Evolutionary conservation across 2,797 vertebrate genomes (phyloP).

Genomic region (Chrosomus eos): DNA sequence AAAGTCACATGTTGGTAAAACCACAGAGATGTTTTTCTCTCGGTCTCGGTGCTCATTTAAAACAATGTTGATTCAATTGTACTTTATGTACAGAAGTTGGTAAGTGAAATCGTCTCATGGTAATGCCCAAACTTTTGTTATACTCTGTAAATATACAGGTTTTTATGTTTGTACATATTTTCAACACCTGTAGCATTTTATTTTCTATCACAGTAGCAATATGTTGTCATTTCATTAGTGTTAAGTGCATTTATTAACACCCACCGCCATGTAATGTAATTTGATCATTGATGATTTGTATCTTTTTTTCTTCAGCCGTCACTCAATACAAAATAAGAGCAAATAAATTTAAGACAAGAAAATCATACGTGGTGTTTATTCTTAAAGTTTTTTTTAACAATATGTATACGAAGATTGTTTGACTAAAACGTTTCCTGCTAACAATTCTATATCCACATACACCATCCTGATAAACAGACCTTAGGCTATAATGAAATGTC

Average conservation of each 20-base stretch:
- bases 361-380: background rate
- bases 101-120: conserved; percentile 63
- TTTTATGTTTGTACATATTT: conserved; percentile 74
- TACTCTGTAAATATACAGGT: conserved; percentile 77
- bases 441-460: no score
- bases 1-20: conserved; percentile 20
- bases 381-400: background rate
- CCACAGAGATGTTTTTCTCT: background rate
- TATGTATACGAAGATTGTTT: background rate
- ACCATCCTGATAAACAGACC: background rate
- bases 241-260: conserved; percentile 45
- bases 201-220: conserved; percentile 5
- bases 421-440: background rate
- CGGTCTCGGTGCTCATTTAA: conserved; percentile 1
- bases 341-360: conserved; percentile 16
- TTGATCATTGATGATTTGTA: conserved; percentile 36
- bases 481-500: background rate
- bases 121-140: conserved; percentile 56
- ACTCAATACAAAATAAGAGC: conserved; percentile 17
- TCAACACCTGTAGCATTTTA: conserved; percentile 33
- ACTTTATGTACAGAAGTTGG: conserved; percentile 26
- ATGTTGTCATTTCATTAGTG: conserved; percentile 21
- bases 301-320: background rate
- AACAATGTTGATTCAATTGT: conserved; percentile 21
- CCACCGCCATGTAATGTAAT: conserved; percentile 44